Evolutionary conservation across 2,888 invertebrate species (phyloP).

Genomic region (Lamellibrachia columna): DNA sequence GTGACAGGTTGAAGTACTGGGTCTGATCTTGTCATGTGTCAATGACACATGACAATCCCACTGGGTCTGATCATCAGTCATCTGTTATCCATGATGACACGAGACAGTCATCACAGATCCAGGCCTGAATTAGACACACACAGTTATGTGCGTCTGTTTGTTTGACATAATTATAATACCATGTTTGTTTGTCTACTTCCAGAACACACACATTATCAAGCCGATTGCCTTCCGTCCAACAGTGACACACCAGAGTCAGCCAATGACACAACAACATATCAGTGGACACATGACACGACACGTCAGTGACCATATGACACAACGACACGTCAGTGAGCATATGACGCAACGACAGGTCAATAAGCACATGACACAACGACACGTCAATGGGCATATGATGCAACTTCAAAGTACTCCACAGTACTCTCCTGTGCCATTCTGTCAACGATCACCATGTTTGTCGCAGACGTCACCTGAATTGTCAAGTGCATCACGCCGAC

Average conservation of each 20-base stretch:
- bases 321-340: background rate
- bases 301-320: background rate
- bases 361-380: too few relatives aligned
- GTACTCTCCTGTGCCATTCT: background rate
- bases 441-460: background rate
- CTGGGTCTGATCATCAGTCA: background rate
- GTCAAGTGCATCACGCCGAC: background rate
- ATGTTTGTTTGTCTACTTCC: background rate
- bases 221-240: background rate
- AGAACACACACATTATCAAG: slow-evolving; percentile 2
- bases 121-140: background rate
- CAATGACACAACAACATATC: background rate
- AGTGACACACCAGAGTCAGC: slow-evolving; percentile 1
- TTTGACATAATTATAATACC: background rate
- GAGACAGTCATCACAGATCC: too few relatives aligned
- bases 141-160: background rate
- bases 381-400: background rate
- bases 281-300: background rate
- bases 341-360: background rate
- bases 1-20: background rate
- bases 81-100: background rate
- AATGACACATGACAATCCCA: background rate
- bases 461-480: background rate
- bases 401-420: background rate
- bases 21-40: background rate